Evolutionary conservation across 2,113 vertebrate genomes (phyloP).

Genomic region (Coracopsis vasa): DNA sequence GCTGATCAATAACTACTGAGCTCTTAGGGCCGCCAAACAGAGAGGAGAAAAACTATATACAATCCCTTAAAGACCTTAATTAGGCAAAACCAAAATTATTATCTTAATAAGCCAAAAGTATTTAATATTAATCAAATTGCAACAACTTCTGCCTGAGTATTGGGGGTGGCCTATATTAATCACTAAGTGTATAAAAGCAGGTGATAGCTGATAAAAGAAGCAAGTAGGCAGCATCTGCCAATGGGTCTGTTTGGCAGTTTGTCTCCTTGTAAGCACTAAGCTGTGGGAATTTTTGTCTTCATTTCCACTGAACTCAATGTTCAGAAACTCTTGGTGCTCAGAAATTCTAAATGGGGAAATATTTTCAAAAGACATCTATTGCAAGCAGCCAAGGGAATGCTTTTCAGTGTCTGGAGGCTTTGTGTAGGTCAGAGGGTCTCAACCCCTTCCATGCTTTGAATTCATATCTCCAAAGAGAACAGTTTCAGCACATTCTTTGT

Average conservation of each 20-base stretch:
- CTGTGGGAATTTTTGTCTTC: neutral
- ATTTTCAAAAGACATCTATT: neutral
- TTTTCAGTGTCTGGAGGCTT: neutral
- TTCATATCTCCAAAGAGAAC: neutral
- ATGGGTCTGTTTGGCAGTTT: neutral
- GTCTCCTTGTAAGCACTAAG: neutral
- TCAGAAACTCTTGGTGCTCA: neutral
- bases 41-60: neutral
- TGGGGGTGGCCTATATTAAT: constrained; percentile 11
- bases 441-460: neutral
- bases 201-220: neutral
- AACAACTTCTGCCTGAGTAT: constrained; percentile 1
- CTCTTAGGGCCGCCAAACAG: neutral
- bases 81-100: neutral
- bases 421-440: neutral
- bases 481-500: neutral
- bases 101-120: neutral
- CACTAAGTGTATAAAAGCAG: neutral
- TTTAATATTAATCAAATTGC: constrained; percentile 36
- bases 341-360: neutral
- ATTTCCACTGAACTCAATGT: neutral
- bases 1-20: constrained; percentile 6
- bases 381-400: neutral
- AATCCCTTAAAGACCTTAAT: constrained; percentile 30
- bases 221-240: neutral